Evolutionary conservation across 2,797 vertebrate species (phyloP).

Genomic region (Chromobotia macracanthus): DNA sequence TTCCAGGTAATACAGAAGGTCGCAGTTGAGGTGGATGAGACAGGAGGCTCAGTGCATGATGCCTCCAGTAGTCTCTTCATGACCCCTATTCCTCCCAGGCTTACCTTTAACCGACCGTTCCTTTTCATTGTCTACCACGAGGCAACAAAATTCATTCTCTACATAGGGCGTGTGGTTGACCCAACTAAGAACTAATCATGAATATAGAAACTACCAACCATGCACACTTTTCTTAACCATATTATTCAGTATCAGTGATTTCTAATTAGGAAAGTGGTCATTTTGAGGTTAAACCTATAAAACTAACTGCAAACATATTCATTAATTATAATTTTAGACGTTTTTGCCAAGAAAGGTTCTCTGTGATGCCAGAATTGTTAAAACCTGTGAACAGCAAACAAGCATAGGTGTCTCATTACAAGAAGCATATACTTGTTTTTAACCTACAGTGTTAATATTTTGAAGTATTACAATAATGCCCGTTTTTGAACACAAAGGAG

Average conservation of each 20-base stretch:
- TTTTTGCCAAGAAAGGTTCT: too few relatives aligned
- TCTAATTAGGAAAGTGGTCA: background rate
- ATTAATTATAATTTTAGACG: background rate
- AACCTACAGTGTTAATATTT: too few relatives aligned
- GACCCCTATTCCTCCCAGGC: slow-evolving; percentile 75
- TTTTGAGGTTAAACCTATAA: background rate
- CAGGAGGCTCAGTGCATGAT: slow-evolving; percentile 67
- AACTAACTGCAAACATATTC: too few relatives aligned
- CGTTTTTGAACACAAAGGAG: too few relatives aligned
- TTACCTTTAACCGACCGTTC: slow-evolving; percentile 85
- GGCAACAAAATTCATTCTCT: slow-evolving; percentile 75
- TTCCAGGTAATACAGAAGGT: slow-evolving; percentile 83
- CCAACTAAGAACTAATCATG: slow-evolving; percentile 69
- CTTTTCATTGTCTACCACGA: slow-evolving; percentile 87
- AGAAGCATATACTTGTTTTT: too few relatives aligned
- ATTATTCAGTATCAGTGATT: background rate
- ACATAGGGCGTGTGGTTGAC: slow-evolving; percentile 85
- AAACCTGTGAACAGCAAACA: too few relatives aligned
- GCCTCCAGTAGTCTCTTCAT: slow-evolving; percentile 66
- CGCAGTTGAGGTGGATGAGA: slow-evolving; percentile 78
- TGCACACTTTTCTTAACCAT: background rate
- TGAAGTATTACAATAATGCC: too few relatives aligned
- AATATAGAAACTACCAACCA: background rate
- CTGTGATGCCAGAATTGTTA: too few relatives aligned
- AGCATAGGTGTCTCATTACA: too few relatives aligned